A percentile compares a stretch with the other conserved stretches of the same genome.
These are phyloP conservation scores for Grammomys dolichurus DNA, from an alignment of 2,113 vertebrate genomes.

Conservation along the genomic window DNA sequence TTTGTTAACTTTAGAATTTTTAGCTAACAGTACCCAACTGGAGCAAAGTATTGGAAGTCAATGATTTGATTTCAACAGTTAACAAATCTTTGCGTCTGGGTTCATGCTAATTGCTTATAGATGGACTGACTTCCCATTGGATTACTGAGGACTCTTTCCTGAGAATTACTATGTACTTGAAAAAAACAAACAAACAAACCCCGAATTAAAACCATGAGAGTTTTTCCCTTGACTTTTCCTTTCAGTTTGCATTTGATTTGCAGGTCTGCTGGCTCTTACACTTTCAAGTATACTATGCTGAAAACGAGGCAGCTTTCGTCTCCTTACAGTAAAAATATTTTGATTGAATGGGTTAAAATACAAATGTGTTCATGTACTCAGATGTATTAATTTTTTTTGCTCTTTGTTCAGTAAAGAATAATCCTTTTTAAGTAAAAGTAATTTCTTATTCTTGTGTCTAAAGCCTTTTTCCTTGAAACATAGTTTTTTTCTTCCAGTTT, in stretches of 20 bases:
- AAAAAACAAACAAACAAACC: constrained; percentile 10
- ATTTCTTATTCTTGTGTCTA: constrained; percentile 51
- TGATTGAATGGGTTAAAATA: constrained; percentile 74
- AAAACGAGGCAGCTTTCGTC: constrained; percentile 41
- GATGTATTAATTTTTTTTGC: constrained; percentile 61
- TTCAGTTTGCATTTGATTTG: constrained; percentile 50
- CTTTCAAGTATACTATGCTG: constrained; percentile 43
- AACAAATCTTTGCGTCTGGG: neutral
- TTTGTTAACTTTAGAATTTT: constrained; percentile 43
- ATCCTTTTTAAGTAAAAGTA: constrained; percentile 52
- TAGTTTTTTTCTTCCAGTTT: neutral
- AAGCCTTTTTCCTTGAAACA: constrained; percentile 60
- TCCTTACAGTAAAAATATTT: constrained; percentile 65
- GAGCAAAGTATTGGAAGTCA: neutral
- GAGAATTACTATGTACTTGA: constrained; percentile 27
- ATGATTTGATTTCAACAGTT: constrained; percentile 31
- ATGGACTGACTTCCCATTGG: neutral
- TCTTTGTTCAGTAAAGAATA: constrained; percentile 74
- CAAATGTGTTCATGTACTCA: constrained; percentile 50
- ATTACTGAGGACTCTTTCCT: constrained; percentile 1
- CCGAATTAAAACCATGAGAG: constrained; percentile 17
- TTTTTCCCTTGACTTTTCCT: constrained; percentile 26
- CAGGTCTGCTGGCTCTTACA: neutral
- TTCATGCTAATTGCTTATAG: constrained; percentile 12
- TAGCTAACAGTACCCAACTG: neutral